phyloP scores from a whole-genome alignment of 2,888 invertebrate genomes.

The Sminthurinus aureus region DNA sequence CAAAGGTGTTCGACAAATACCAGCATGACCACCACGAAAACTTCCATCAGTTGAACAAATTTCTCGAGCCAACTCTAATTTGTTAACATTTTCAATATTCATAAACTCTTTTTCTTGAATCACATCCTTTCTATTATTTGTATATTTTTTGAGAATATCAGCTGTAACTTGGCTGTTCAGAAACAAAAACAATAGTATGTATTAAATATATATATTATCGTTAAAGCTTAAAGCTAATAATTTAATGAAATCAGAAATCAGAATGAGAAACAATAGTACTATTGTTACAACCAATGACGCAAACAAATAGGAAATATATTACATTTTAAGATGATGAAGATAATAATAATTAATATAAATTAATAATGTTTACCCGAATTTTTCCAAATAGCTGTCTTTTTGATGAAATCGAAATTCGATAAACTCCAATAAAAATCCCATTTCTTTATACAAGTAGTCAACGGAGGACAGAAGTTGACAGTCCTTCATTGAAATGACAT shows the following conservation, averaged over 20 bases:
- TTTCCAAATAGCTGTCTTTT: constrained; percentile 17
- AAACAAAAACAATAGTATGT: too few relatives aligned
- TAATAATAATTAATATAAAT: too few relatives aligned
- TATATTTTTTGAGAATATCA: constrained; percentile 37
- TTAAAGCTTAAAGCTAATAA: too few relatives aligned
- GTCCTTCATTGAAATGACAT: constrained; percentile 34
- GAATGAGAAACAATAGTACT: too few relatives aligned
- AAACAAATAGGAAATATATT: too few relatives aligned
- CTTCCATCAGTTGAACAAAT: background rate
- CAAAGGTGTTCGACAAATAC: constrained; percentile 14
- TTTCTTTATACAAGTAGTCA: constrained; percentile 33
- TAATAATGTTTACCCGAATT: too few relatives aligned
- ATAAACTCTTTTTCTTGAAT: constrained; percentile 32
- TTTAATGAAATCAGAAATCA: too few relatives aligned
- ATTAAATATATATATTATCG: too few relatives aligned
- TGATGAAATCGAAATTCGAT: constrained; percentile 22
- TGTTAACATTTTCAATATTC: constrained; percentile 22
- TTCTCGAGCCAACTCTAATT: constrained; percentile 23
- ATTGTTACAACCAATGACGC: too few relatives aligned
- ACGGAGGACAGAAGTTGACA: constrained; percentile 29
- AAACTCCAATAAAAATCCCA: constrained; percentile 30
- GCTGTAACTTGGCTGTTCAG: constrained; percentile 38
- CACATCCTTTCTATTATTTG: constrained; percentile 26
- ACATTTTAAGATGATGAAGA: too few relatives aligned
- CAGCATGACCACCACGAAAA: background rate